phyloP scores from a whole-genome alignment of 2,797 vertebrate genomes.

The Phrynocephalus vlangalii region DNA sequence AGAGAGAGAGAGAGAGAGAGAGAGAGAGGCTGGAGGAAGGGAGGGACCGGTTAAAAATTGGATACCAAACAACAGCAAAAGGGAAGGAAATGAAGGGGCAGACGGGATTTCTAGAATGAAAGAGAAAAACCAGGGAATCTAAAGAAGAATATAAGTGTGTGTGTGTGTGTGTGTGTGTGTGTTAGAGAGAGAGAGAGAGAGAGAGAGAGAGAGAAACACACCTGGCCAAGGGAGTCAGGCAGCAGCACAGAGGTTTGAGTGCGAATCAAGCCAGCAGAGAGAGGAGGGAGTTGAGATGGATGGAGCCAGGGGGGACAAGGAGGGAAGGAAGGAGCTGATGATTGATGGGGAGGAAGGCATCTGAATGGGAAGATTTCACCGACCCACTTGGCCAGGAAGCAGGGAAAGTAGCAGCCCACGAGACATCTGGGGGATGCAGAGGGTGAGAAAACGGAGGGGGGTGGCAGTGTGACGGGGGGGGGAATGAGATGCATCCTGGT shows the following conservation, averaged over 20 bases:
- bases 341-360: neutral
- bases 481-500: too few species aligned
- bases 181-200: neutral
- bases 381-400: neutral
- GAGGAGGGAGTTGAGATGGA: neutral
- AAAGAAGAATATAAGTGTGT: too few species aligned
- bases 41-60: too few species aligned
- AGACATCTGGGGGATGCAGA: too few species aligned
- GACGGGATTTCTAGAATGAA: neutral
- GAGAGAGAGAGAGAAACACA: neutral
- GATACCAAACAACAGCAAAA: too few species aligned
- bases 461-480: too few species aligned
- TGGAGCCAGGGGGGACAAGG: neutral
- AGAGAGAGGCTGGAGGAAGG: too few species aligned
- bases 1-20: fast-evolving
- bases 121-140: too few species aligned
- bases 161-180: too few species aligned
- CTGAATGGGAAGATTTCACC: too few species aligned
- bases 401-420: too few species aligned
- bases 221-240: neutral
- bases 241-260: neutral
- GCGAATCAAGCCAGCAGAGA: neutral
- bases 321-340: neutral
- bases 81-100: neutral
- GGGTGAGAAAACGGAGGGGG: neutral